Evolutionary conservation across 2,888 invertebrate species (phyloP), one percentile per base, ranked within the genome.

Genomic region (Acleris literana): DNA sequence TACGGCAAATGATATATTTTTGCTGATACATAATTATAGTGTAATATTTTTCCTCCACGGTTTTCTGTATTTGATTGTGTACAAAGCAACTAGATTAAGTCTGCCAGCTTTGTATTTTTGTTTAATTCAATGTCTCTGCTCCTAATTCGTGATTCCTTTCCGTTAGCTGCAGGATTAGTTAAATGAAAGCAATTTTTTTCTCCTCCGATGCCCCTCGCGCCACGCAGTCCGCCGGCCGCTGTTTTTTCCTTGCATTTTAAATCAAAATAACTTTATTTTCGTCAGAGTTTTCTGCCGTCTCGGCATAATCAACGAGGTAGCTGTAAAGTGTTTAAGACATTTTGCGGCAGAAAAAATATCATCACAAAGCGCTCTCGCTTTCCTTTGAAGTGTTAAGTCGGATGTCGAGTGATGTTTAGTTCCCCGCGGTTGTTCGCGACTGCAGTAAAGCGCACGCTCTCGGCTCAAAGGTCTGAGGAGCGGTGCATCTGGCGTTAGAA

Each of bases 191-290:
- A 77, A 80, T 83, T 83, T 81, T n/a, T 80, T 75, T 76, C 67
- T 64, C 63, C 78, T 81, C 82, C 84, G 84, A 82, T 79, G 74
- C 81, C 78, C 79, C 74, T 77, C 80, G 74, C 74, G 72, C 77
- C 71, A 72, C 72, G 76, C 75, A 71, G 72, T 63, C 76, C 74
- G 75, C 68, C 78, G 73, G 76, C 72, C 77, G 74, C 72, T 79
- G 78, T 82, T 85, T 87, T 88, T 87, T 84, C 84, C 86, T 85
- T 88, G 84, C 85, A 88, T 90, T 90, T 89, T 88, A 88, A 89
- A 87, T 88, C 83, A 84, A 88, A 90, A 91, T 88, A 89, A 87
- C 85, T 90, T 89, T 84, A 85, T 88, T 89, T 88, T 86, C 80
- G 80, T 80, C 84, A 68, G 82, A 86, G 83, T 88, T 87, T 85